Conservation (phyloP, 1,140 invertebrate genomes). For the Araneus ventricosus region DNA sequence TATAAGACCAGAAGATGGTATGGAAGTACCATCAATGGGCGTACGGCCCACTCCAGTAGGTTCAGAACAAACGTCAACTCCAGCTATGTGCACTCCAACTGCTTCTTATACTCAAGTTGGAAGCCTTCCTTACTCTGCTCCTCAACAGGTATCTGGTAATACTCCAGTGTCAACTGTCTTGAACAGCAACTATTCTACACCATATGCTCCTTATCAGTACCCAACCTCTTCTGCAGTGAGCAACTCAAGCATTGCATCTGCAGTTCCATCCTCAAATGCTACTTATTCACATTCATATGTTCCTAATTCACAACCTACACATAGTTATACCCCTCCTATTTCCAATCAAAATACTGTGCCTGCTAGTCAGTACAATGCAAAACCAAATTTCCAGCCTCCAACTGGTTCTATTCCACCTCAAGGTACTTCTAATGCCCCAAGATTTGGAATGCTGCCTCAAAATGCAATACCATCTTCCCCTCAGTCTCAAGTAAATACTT, state of each 20-base stretch:
- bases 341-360: not conserved
- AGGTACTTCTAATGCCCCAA: not conserved
- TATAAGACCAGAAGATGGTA: not conserved
- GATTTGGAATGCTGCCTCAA: not conserved
- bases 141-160: constrained; percentile 6
- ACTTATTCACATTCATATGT: not conserved
- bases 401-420: not conserved
- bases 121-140: not conserved
- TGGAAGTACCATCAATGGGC: constrained; percentile 40
- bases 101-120: constrained; percentile 29
- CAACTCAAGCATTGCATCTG: no score
- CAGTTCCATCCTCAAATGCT: not conserved
- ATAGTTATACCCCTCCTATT: not conserved
- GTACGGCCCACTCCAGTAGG: constrained; percentile 71
- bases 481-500: not conserved
- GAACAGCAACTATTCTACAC: not conserved
- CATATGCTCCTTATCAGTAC: constrained; percentile 39
- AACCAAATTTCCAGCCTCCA: not conserved
- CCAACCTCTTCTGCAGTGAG: not conserved
- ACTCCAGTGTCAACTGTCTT: not conserved
- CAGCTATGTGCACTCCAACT: constrained; percentile 51
- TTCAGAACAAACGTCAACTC: constrained; percentile 65
- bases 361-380: not conserved
- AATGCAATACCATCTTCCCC: not conserved
- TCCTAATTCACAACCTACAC: not conserved